Percentiles rank a stretch among this genome's conserved stretches.
phyloP scores from a whole-genome alignment of 1,140 invertebrate genomes.

The Meloidogyne chitwoodi region DNA sequence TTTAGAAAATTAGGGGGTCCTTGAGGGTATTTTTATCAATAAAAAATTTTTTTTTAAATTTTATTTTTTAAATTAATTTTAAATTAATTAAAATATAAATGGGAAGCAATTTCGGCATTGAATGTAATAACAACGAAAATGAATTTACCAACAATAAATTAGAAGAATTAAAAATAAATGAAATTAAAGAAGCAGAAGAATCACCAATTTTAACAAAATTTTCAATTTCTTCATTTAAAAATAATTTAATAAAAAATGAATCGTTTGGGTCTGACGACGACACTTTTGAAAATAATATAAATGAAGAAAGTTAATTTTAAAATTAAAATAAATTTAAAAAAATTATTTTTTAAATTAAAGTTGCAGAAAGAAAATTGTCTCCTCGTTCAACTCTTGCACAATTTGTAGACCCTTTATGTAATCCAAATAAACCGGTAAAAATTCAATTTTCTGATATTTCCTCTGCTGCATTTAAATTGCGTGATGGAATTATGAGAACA shows the following conservation, averaged over 20 bases:
- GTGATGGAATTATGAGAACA: constrained; percentile 75
- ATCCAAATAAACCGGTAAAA: constrained; percentile 71
- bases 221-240: neutral
- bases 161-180: neutral
- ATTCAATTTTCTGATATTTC: constrained; percentile 82
- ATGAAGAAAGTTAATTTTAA: neutral
- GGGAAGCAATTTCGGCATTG: neutral
- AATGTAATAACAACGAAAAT: neutral
- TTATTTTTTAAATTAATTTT: too few species aligned
- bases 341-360: neutral
- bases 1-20: too few species aligned
- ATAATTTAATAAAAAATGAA: neutral
- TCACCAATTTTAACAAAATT: neutral
- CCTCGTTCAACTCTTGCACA: neutral
- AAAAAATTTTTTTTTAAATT: too few species aligned
- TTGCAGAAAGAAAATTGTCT: neutral
- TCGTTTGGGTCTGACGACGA: neutral
- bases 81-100: neutral
- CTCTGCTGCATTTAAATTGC: constrained; percentile 81
- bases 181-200: neutral
- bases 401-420: constrained; percentile 71
- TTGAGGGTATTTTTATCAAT: too few species aligned
- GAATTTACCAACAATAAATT: neutral
- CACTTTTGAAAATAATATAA: neutral
- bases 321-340: neutral